Conservation (phyloP, 2,797 vertebrate genomes). For the Australoheros facetus region DNA sequence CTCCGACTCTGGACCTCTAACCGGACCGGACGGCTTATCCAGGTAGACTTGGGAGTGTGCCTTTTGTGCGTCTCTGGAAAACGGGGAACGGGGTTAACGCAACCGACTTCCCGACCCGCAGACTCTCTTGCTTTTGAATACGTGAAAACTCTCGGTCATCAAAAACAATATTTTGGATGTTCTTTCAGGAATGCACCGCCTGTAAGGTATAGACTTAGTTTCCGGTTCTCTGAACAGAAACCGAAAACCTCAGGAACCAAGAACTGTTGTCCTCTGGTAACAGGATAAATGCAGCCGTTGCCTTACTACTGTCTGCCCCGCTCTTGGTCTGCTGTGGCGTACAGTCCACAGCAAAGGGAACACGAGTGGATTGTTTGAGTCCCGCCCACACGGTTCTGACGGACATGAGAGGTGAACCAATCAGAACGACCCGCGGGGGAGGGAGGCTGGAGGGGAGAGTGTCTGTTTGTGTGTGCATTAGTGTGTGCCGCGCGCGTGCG, state of each 20-base stretch:
- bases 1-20: slow-evolving; percentile 60
- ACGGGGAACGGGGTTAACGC: slow-evolving; percentile 8
- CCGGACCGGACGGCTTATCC: slow-evolving; percentile 64
- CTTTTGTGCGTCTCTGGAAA: slow-evolving; percentile 35
- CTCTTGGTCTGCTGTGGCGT: slow-evolving; percentile 59
- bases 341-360: slow-evolving; percentile 54
- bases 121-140: slow-evolving; percentile 18
- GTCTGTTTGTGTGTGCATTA: neutral
- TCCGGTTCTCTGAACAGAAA: slow-evolving; percentile 18
- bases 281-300: slow-evolving; percentile 34
- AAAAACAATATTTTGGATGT: slow-evolving; percentile 1
- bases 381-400: slow-evolving; percentile 68
- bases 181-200: slow-evolving; percentile 15
- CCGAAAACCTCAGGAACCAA: slow-evolving; percentile 10
- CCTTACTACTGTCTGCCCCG: slow-evolving; percentile 46
- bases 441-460: neutral
- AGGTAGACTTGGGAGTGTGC: slow-evolving; percentile 59
- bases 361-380: slow-evolving; percentile 75
- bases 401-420: slow-evolving; percentile 62
- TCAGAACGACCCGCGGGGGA: slow-evolving; percentile 17
- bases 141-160: slow-evolving; percentile 15
- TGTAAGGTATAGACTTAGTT: slow-evolving; percentile 17
- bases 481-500: neutral
- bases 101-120: slow-evolving; percentile 44
- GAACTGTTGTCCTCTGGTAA: slow-evolving; percentile 37